Evolutionary conservation across 2,888 invertebrate species (phyloP).

Genomic region (Adela reaumurella): DNA sequence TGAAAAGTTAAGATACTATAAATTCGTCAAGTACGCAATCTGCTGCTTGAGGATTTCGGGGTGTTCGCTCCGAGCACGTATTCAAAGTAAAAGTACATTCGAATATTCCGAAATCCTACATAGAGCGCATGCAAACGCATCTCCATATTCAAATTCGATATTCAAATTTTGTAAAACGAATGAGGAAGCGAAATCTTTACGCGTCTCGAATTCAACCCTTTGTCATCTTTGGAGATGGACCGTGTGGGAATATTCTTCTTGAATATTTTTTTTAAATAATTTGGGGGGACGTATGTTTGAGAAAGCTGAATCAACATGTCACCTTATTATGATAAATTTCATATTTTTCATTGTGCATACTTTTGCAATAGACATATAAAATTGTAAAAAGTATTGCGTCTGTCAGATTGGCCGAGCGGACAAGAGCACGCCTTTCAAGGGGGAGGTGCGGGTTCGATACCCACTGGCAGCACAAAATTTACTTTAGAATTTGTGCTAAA

Average conservation of each 20-base stretch:
- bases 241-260: neutral
- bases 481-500: too few species aligned
- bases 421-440: too few species aligned
- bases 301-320: neutral
- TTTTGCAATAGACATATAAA: too few species aligned
- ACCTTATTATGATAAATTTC: neutral
- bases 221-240: neutral
- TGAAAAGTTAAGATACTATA: constrained; percentile 27
- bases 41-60: too few species aligned
- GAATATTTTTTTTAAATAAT: neutral
- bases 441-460: too few species aligned
- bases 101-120: constrained; percentile 11
- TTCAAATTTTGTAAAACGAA: constrained; percentile 41
- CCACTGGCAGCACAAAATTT: too few species aligned
- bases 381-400: too few species aligned
- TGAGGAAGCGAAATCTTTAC: constrained; percentile 53
- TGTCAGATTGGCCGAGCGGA: too few species aligned
- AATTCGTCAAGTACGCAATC: neutral
- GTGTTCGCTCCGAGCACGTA: too few species aligned
- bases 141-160: constrained; percentile 32
- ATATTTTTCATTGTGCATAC: neutral
- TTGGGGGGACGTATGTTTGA: neutral
- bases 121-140: constrained; percentile 36
- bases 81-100: too few species aligned
- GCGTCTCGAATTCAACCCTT: constrained; percentile 49